A percentile compares a stretch with the other conserved stretches of the same genome.
Evolutionary conservation across 2,797 vertebrate genomes (phyloP).

Genomic region (Phylloscopus collybita): DNA sequence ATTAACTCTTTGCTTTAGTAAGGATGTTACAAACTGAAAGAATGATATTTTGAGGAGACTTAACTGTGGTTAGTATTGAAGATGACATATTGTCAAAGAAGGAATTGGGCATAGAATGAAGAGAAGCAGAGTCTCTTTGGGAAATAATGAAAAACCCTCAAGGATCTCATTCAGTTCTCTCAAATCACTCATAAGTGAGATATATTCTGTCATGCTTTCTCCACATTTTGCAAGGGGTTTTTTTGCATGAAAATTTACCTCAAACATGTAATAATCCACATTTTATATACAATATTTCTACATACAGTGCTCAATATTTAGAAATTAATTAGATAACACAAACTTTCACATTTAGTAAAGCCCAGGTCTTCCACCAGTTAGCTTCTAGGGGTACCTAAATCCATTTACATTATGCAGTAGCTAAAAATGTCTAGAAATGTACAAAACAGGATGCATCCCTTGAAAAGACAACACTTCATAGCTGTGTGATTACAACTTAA

Average conservation of each 20-base stretch:
- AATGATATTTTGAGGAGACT: background rate
- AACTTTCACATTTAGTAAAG: background rate
- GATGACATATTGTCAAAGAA: background rate
- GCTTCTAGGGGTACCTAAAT: background rate
- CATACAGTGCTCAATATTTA: background rate
- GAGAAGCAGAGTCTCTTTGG: background rate
- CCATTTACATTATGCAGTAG: background rate
- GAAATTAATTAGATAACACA: background rate
- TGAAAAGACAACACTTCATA: background rate
- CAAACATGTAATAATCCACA: background rate
- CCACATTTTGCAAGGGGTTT: accelerated
- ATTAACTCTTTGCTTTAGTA: background rate
- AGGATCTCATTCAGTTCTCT: background rate
- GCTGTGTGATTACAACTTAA: background rate
- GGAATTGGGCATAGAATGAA: background rate
- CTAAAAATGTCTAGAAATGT: background rate
- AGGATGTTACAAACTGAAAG: background rate
- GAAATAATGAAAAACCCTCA: accelerated
- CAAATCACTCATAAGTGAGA: background rate
- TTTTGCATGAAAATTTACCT: background rate
- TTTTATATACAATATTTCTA: background rate
- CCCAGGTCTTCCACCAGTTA: background rate
- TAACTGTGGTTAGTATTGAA: background rate
- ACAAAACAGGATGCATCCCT: background rate
- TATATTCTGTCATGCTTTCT: background rate